Evolutionary conservation across 2,888 invertebrate genomes (phyloP).

Genomic region (Coenonympha arcania): DNA sequence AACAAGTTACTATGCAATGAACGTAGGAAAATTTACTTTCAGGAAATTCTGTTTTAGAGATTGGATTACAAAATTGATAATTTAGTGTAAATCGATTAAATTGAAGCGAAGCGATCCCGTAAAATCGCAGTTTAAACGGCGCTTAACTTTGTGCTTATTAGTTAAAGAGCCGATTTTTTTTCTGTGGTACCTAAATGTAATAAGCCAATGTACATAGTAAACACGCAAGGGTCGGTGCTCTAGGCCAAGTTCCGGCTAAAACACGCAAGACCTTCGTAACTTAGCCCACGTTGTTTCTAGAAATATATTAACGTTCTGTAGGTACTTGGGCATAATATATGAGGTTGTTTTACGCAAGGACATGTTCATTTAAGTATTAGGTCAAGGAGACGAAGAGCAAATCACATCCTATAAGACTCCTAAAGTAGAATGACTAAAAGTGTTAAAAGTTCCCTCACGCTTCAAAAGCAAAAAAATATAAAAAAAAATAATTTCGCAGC

Average conservation of each 20-base stretch:
- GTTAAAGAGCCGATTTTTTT: constrained; percentile 3
- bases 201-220: background rate
- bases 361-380: background rate
- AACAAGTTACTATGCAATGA: constrained; percentile 38
- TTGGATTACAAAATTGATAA: constrained; percentile 48
- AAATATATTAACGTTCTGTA: no score
- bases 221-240: no score
- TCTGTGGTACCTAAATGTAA: background rate
- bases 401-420: no score
- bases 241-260: no score
- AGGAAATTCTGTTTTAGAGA: constrained; percentile 47
- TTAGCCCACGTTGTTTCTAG: no score
- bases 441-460: no score
- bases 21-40: constrained; percentile 54
- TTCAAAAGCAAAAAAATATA: no score
- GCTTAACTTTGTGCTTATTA: constrained; percentile 5
- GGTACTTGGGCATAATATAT: no score
- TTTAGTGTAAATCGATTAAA: constrained; percentile 50
- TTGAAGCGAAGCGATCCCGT: constrained; percentile 30
- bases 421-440: no score
- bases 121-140: constrained; percentile 9
- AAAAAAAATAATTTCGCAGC: no score
- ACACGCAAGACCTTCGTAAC: no score
- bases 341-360: background rate
- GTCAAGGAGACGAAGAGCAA: no score